Conservation (phyloP, 2,888 invertebrate genomes). For the Leptinotarsa peninsularis region DNA sequence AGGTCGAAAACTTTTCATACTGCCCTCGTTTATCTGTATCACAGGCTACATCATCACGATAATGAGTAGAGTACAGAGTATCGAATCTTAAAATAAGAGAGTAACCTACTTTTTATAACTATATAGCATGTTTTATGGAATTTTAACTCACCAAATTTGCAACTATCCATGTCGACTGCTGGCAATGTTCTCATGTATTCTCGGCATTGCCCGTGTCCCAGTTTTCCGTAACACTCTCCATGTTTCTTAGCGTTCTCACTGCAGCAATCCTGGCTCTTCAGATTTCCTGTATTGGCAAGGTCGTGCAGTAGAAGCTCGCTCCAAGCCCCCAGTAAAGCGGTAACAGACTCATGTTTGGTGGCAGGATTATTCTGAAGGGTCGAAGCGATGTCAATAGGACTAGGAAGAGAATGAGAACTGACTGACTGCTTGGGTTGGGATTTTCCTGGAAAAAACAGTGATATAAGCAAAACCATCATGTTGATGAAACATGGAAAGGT, state of each 20-base stretch:
- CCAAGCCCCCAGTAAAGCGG: conserved; percentile 84
- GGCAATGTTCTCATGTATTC: conserved; percentile 81
- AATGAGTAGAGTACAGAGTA: too few species aligned
- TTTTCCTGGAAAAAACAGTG: conserved; percentile 60
- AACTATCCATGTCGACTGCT: conserved; percentile 72
- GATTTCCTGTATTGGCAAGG: conserved; percentile 75
- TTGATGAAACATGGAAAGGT: too few species aligned
- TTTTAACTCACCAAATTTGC: conserved; percentile 71
- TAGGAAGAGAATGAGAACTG: conserved; percentile 73
- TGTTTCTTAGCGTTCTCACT: conserved; percentile 63
- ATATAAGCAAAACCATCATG: too few species aligned
- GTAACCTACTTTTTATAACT: not conserved
- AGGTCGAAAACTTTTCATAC: too few species aligned
- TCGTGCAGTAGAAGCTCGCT: conserved; percentile 81
- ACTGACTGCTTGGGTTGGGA: conserved; percentile 68
- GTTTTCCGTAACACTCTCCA: conserved; percentile 70
- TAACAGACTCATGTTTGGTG: conserved; percentile 78
- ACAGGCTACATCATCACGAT: too few species aligned
- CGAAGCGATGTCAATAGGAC: conserved; percentile 72
- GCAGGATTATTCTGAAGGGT: conserved; percentile 71
- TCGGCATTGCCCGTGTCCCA: conserved; percentile 68
- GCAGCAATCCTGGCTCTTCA: conserved; percentile 69
- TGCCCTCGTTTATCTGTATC: too few species aligned
- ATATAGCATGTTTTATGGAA: not conserved
- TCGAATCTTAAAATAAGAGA: too few species aligned